Evolutionary conservation across 2,113 vertebrate species (phyloP).

Genomic region (Trogon surrucura): DNA sequence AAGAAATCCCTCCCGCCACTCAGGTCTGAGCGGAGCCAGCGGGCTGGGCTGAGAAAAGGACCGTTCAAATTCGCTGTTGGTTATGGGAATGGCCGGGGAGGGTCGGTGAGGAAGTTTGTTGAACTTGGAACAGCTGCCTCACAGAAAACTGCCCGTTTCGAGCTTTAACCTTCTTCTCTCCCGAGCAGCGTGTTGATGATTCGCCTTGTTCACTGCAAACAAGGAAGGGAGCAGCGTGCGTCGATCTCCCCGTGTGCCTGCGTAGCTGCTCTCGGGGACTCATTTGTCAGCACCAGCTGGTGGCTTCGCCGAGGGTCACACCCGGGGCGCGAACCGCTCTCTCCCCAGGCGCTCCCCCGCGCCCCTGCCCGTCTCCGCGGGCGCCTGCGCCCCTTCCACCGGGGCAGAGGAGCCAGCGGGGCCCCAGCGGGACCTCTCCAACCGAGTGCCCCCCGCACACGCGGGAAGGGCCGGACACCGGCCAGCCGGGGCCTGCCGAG

Average conservation of each 20-base stretch:
- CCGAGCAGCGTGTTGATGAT: neutral
- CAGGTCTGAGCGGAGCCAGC: neutral
- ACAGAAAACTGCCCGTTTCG: neutral
- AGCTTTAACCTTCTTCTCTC: neutral
- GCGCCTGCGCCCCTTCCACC: neutral
- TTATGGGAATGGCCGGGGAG: neutral
- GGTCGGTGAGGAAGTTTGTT: neutral
- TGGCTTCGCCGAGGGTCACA: neutral
- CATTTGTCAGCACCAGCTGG: neutral
- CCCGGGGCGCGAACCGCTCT: neutral
- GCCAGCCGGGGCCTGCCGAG: neutral
- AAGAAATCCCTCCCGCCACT: neutral
- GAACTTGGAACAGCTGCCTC: neutral
- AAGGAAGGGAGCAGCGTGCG: neutral
- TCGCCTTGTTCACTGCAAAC: neutral
- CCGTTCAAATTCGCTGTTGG: neutral
- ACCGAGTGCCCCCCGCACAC: too few species aligned
- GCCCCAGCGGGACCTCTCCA: neutral
- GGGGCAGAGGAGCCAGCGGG: neutral
- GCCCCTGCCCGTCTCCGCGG: neutral
- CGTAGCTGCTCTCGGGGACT: neutral
- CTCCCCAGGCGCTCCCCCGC: neutral
- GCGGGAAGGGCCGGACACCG: neutral
- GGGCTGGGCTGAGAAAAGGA: neutral
- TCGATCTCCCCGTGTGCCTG: neutral